phyloP scores from a whole-genome alignment of 2,888 invertebrate species.

The Acanthopleura granulata region DNA sequence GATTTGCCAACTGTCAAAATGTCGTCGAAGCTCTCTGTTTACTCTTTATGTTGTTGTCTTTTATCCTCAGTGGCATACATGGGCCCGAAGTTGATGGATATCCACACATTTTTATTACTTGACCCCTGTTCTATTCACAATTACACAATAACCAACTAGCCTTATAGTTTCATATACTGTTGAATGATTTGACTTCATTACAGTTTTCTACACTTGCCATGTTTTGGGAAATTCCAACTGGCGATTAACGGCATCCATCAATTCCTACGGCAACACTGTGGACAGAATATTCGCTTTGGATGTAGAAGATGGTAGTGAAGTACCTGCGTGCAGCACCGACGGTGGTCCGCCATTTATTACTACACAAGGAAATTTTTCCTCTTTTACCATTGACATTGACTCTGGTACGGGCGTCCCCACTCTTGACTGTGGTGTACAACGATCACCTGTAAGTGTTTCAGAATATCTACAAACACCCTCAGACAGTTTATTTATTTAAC shows the following conservation, averaged over 20 bases:
- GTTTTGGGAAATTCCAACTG: background rate
- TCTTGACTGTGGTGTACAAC: background rate
- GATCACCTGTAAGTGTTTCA: background rate
- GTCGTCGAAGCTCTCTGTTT: too few species aligned
- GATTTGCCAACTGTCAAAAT: too few species aligned
- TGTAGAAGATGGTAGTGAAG: background rate
- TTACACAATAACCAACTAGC: too few species aligned
- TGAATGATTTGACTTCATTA: too few species aligned
- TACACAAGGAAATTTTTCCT: background rate
- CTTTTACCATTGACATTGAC: background rate
- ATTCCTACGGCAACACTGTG: background rate
- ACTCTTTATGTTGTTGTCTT: too few species aligned
- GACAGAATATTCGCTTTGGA: background rate
- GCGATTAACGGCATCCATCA: background rate
- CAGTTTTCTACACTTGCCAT: background rate
- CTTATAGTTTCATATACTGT: too few species aligned
- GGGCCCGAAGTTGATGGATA: too few species aligned
- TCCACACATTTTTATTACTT: too few species aligned
- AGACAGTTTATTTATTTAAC: too few species aligned
- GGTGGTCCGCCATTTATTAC: background rate
- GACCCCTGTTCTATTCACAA: too few species aligned
- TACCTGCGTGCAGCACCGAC: background rate
- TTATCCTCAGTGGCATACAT: too few species aligned
- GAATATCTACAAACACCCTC: too few species aligned
- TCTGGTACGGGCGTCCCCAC: background rate